phyloP scores from a whole-genome alignment of 2,113 vertebrate genomes.

The human (Homo sapiens) region DNA sequence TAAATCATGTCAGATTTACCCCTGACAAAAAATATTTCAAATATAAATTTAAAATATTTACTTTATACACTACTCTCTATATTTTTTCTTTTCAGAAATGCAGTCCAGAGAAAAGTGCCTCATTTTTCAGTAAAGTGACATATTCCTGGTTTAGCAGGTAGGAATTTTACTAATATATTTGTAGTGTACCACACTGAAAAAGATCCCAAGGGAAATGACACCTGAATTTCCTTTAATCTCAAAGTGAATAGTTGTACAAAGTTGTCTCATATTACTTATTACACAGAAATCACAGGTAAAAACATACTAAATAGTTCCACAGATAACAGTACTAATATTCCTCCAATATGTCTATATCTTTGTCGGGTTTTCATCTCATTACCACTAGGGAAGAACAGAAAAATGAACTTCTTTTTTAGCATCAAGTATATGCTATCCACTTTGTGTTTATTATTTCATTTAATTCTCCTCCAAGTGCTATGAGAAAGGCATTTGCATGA shows the following conservation, averaged over 20 bases:
- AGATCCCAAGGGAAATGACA: background rate
- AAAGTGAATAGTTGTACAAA: background rate
- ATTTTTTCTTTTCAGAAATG: constrained; percentile 69
- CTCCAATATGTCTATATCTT: background rate
- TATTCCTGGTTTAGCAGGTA: constrained; percentile 81
- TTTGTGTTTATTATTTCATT: background rate
- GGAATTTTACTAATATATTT: constrained; percentile 19
- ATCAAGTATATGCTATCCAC: background rate
- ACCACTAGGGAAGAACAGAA: background rate
- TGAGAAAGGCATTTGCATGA: background rate
- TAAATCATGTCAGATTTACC: background rate
- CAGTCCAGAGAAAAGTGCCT: constrained; percentile 71
- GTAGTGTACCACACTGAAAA: background rate
- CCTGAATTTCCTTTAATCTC: background rate
- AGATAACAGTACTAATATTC: background rate
- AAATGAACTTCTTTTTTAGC: background rate
- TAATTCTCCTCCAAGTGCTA: background rate
- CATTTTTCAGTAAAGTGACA: constrained; percentile 77
- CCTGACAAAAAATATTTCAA: constrained; percentile 14
- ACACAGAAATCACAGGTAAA: background rate
- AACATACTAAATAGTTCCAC: background rate
- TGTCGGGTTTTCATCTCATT: background rate
- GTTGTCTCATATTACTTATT: background rate
- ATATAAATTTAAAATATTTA: background rate
- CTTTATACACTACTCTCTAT: background rate